Conservation (phyloP, 1,140 invertebrate genomes). For the Drosophila tsacasi region DNA sequence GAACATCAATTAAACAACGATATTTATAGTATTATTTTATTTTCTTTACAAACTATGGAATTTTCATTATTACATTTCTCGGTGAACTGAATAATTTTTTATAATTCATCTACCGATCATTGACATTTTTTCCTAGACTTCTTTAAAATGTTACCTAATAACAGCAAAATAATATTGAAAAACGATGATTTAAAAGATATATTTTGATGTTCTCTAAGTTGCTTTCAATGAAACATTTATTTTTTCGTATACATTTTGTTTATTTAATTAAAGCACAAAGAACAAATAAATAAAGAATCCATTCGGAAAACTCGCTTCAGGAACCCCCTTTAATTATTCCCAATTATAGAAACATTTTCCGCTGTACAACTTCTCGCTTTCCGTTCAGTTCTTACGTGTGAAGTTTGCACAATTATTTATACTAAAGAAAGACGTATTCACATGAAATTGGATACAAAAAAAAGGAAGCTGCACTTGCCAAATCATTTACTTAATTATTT, state of each 20-base stretch:
- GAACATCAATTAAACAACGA: too few relatives aligned
- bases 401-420: slow-evolving; percentile 63
- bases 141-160: not conserved
- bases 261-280: not conserved
- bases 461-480: not conserved
- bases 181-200: not conserved
- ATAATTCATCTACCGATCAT: too few relatives aligned
- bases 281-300: not conserved
- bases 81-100: too few relatives aligned
- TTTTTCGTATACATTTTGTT: not conserved
- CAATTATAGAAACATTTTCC: not conserved
- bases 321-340: not conserved
- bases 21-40: not conserved
- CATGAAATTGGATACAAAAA: slow-evolving; percentile 48
- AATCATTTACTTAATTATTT: slow-evolving; percentile 71
- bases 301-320: not conserved
- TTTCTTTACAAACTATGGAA: not conserved
- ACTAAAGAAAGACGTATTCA: slow-evolving; percentile 30
- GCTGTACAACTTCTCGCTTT: not conserved
- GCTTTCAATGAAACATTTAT: not conserved
- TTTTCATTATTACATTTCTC: too few relatives aligned
- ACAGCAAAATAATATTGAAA: not conserved
- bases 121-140: too few relatives aligned
- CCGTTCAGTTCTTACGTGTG: slow-evolving; percentile 25
- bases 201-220: not conserved